These are phyloP conservation scores for Carettochelys insculpta DNA, from an alignment of 2,113 vertebrate species.

Conservation along the genomic window DNA sequence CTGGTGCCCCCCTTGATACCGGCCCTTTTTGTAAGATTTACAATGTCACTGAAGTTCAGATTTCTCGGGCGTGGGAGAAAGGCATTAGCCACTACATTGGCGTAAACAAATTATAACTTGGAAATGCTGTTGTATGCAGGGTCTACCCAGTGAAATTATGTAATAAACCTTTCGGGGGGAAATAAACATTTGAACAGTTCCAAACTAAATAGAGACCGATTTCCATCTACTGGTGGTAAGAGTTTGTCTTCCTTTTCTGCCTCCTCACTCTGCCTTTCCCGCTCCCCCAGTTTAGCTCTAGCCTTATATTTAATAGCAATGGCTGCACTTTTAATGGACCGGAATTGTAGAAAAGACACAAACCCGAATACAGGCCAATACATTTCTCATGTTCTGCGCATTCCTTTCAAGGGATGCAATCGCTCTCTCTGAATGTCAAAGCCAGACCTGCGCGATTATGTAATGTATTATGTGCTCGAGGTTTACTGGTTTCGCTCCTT, in stretches of 20 bases:
- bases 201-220: not conserved
- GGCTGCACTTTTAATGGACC: slow-evolving; percentile 40
- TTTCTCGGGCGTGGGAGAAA: not conserved
- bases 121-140: not conserved
- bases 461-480: not conserved
- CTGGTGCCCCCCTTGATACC: not conserved
- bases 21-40: slow-evolving; percentile 42
- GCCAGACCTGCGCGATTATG: not conserved
- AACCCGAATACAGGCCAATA: slow-evolving; percentile 1
- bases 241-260: not conserved
- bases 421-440: not conserved
- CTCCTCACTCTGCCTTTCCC: not conserved
- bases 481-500: not conserved
- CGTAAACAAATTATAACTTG: not conserved
- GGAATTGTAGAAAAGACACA: slow-evolving; percentile 18
- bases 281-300: not conserved
- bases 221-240: not conserved
- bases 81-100: not conserved
- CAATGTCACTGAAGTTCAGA: slow-evolving; percentile 12
- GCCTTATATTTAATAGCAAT: slow-evolving; percentile 17
- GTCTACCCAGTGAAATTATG: not conserved
- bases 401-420: not conserved
- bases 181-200: not conserved
- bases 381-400: not conserved
- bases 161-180: not conserved